phyloP scores from a whole-genome alignment of 1,140 invertebrate genomes.

The Drosophila willistoni region DNA sequence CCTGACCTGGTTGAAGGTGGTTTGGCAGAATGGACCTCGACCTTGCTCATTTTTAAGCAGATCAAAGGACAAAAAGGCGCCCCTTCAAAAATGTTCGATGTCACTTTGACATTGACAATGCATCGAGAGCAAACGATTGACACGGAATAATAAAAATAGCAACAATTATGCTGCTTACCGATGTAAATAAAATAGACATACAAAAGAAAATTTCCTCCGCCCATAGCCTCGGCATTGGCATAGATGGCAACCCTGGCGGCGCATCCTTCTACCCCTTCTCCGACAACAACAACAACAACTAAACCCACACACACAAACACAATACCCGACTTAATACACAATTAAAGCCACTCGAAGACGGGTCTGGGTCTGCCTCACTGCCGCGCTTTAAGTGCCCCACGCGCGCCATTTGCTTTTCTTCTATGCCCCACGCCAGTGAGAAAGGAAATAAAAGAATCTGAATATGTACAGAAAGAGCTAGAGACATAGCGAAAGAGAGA shows the following conservation, averaged over 20 bases:
- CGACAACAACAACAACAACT: slow-evolving; percentile 14
- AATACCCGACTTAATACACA: slow-evolving; percentile 83
- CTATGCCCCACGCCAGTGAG: slow-evolving; percentile 50
- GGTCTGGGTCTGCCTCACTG: not conserved
- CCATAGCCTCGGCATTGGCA: slow-evolving; percentile 73
- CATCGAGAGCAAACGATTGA: slow-evolving; percentile 52
- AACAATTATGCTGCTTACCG: slow-evolving; percentile 74
- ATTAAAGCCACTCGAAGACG: slow-evolving; percentile 79
- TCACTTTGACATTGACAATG: slow-evolving; percentile 71
- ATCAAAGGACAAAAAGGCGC: slow-evolving; percentile 56
- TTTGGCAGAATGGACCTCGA: slow-evolving; percentile 31
- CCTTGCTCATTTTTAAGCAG: slow-evolving; percentile 35
- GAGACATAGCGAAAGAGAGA: slow-evolving; percentile 24
- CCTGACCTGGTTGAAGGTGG: slow-evolving; percentile 17
- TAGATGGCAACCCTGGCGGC: slow-evolving; percentile 51
- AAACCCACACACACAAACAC: slow-evolving; percentile 62
- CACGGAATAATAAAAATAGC: slow-evolving; percentile 54
- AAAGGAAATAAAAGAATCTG: slow-evolving; percentile 33
- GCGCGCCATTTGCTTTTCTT: slow-evolving; percentile 58
- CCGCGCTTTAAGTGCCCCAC: slow-evolving; percentile 65
- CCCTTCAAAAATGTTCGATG: slow-evolving; percentile 39
- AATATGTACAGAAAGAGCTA: slow-evolving; percentile 41
- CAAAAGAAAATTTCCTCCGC: slow-evolving; percentile 46
- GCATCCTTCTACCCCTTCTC: slow-evolving; percentile 15
- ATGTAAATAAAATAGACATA: slow-evolving; percentile 64